Conservation (phyloP, 1,140 invertebrate genomes). For the Melanaphis sacchari region DNA sequence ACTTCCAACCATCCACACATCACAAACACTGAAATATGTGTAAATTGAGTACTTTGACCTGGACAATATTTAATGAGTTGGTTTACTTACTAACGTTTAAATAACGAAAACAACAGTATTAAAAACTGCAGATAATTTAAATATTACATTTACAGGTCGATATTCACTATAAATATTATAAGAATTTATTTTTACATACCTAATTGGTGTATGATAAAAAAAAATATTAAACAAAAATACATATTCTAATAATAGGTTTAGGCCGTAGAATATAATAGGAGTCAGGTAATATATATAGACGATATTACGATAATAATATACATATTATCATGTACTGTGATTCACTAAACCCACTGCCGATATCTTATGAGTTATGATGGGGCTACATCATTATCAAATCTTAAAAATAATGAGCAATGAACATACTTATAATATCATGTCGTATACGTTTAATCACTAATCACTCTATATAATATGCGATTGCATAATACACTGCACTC, state of each 20-base stretch:
- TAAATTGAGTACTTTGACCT: slow-evolving; percentile 5
- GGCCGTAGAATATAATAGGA: background rate
- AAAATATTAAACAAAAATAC: background rate
- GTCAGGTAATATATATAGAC: background rate
- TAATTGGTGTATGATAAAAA: background rate
- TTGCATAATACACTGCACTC: background rate
- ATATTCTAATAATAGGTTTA: background rate
- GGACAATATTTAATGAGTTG: background rate
- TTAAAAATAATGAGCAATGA: background rate
- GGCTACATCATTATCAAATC: background rate
- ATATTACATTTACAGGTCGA: background rate
- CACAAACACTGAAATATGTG: background rate
- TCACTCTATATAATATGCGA: background rate
- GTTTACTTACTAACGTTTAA: background rate
- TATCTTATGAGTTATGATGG: background rate
- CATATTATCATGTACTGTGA: background rate
- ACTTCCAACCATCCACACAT: background rate
- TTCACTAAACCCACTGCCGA: background rate
- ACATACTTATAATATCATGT: background rate
- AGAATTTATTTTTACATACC: background rate
- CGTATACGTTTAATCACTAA: background rate
- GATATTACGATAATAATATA: background rate
- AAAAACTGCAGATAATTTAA: background rate
- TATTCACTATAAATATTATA: background rate
- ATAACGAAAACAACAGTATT: background rate